phyloP scores from a whole-genome alignment of 2,888 invertebrate genomes.

The Siphlonurus alternatus region DNA sequence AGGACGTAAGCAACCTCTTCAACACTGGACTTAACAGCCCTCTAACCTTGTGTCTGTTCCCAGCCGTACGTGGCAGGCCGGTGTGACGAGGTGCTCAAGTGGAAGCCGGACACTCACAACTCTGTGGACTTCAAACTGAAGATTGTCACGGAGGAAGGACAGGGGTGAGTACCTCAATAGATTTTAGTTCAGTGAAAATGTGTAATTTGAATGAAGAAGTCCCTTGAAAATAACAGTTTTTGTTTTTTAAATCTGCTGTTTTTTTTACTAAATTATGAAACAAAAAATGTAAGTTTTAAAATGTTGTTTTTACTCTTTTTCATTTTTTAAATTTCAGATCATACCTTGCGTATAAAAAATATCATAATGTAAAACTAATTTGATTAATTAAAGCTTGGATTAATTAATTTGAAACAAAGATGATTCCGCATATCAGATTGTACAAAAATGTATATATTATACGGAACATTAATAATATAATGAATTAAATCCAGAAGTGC shows the following conservation, averaged over 20 bases:
- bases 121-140: slow-evolving; percentile 90
- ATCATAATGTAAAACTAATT: too few species aligned
- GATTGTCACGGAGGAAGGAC: slow-evolving; percentile 51
- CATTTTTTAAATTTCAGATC: too few species aligned
- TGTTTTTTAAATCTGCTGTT: slow-evolving; percentile 2
- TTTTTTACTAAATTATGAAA: background rate
- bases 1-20: slow-evolving; percentile 38
- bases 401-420: too few species aligned
- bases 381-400: too few species aligned
- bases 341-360: too few species aligned
- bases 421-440: too few species aligned
- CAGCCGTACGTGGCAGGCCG: slow-evolving; percentile 71
- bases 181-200: slow-evolving; percentile 7
- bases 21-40: slow-evolving; percentile 4
- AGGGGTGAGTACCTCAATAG: slow-evolving; percentile 41
- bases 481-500: too few species aligned
- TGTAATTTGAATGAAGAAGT: background rate
- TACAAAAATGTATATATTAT: too few species aligned
- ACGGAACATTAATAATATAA: too few species aligned
- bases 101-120: slow-evolving; percentile 91
- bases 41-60: slow-evolving; percentile 17
- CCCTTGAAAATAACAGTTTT: background rate
- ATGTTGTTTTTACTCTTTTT: too few species aligned
- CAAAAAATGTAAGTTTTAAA: background rate
- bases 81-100: slow-evolving; percentile 78